A percentile compares a stretch with the other conserved stretches of the same genome.
These are phyloP conservation scores for Thripadectes ignobilis DNA, from an alignment of 2,797 vertebrate species.

Conservation along the genomic window DNA sequence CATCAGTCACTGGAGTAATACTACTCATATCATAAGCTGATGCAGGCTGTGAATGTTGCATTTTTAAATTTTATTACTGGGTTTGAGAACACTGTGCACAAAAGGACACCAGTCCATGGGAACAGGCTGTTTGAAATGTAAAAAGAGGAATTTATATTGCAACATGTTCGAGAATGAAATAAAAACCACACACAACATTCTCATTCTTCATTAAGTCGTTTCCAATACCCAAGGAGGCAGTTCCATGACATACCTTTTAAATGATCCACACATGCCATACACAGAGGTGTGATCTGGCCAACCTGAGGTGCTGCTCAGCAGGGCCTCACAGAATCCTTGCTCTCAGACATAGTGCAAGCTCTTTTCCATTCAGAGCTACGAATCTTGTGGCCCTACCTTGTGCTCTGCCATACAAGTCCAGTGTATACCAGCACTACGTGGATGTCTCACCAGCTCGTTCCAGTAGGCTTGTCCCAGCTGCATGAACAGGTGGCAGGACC, in stretches of 20 bases:
- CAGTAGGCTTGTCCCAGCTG: neutral
- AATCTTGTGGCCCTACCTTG: neutral
- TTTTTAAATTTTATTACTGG: neutral
- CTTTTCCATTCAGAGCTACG: neutral
- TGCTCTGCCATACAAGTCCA: neutral
- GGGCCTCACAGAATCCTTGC: neutral
- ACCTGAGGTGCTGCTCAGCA: neutral
- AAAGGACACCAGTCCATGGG: neutral
- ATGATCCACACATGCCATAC: neutral
- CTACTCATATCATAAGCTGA: neutral
- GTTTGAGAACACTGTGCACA: neutral
- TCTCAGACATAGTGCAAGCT: neutral
- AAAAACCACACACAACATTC: neutral
- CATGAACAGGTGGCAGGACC: neutral
- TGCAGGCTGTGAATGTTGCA: neutral
- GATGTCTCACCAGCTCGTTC: neutral
- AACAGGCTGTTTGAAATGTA: neutral
- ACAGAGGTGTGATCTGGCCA: neutral
- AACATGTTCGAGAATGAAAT: neutral
- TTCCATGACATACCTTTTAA: neutral
- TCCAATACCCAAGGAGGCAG: neutral
- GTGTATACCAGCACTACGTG: rapidly evolving
- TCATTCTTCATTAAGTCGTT: neutral
- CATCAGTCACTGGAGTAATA: neutral
- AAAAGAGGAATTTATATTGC: neutral